Base-by-base conservation (phyloP, 2,113 vertebrate genomes). In the Oxygymnocypris stewartii region DNA sequence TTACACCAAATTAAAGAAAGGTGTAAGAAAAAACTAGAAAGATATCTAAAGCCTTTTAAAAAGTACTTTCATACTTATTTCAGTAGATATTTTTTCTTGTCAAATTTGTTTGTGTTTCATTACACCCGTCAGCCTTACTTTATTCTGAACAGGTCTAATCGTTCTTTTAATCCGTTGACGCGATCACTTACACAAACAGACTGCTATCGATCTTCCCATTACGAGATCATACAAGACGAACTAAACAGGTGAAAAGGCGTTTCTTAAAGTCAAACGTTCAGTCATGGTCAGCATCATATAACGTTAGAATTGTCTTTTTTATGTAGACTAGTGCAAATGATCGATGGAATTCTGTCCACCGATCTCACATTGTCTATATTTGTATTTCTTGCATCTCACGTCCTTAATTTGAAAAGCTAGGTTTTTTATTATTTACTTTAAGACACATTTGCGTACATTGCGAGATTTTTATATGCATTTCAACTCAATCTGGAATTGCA, bases 191-290 rank as follows among this genome's bases (percentile, higher is more conserved):
- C 93, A 95, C 95, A 95, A 96, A 96, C 94, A 93, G 93, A 87
- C 92, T 89, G 88, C 90, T 94, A 96, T 96, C 94, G 96, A 97
- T 96, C 94, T 96, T 96, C 94, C 92, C 93, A 94, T 94, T 95
- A 95, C 94, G 93, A 95, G 95, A 93, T 94, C 93, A 92, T 93
- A 92, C 93, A 93, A 93, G 94, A 89, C 88, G 79, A 74, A 57
- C 54, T 47, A 89, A 89, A 89, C 94, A 96, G 95, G 95, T 96
- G 96, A 95, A 84, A 69, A 84, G 37, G n/a, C 59, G 76, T 57
- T 71, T 84, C 71, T 73, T n/a, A 51, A 73, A 42, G 61, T 71
- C 25, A 73, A 81, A 63, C 79, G 85, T 87, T 88, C 88, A 89
- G 91, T 73, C 79, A 23, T 65, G 44, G 63, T 87, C 57, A 63